These are phyloP conservation scores for Mesoligia furuncula DNA, from an alignment of 2,888 invertebrate genomes.

Conservation along the genomic window DNA sequence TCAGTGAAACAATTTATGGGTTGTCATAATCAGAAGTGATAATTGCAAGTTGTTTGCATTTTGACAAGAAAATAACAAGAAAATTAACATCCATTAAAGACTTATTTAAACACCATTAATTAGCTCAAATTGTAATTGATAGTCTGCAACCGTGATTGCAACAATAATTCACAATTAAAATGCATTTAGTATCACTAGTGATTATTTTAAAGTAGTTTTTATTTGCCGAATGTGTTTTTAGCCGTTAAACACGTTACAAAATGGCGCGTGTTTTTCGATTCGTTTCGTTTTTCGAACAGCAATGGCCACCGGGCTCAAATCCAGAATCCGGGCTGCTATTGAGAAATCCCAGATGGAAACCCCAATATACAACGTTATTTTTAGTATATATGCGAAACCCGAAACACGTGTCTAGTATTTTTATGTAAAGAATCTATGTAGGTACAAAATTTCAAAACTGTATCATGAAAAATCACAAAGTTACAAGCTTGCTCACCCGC, in stretches of 20 bases:
- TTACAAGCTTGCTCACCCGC: too few species aligned
- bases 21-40: conserved; percentile 9
- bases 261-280: not conserved
- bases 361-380: too few species aligned
- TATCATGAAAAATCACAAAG: too few species aligned
- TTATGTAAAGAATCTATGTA: too few species aligned
- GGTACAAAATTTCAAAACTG: too few species aligned
- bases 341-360: too few species aligned
- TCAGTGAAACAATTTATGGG: conserved; percentile 2
- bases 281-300: too few species aligned
- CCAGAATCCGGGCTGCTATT: too few species aligned
- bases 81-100: conserved; percentile 35
- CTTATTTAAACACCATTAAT: conserved; percentile 18
- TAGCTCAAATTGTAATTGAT: conserved; percentile 39
- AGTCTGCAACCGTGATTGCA: conserved; percentile 34
- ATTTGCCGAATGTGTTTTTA: not conserved
- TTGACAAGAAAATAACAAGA: conserved; percentile 49
- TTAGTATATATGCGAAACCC: too few species aligned
- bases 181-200: conserved; percentile 27
- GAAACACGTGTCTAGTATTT: too few species aligned
- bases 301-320: too few species aligned
- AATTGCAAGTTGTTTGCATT: conserved; percentile 30
- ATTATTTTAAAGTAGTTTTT: conserved; percentile 8
- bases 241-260: too few species aligned
- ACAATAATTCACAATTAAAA: conserved; percentile 43